Base-by-base conservation (phyloP, 2,888 invertebrate genomes). In the Cabera pusaria region DNA sequence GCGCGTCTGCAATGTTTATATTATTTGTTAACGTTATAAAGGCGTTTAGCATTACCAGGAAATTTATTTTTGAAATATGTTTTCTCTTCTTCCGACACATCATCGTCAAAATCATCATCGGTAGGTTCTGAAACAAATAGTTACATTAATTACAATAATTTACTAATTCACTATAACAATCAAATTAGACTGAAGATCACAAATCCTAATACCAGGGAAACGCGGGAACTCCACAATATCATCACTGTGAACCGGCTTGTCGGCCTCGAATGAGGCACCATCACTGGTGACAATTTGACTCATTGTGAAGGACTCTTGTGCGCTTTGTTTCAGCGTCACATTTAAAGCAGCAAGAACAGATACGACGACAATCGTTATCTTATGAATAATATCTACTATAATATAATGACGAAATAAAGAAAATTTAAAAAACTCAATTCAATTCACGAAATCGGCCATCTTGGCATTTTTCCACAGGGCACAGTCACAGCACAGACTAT, bases 51-150 rank as follows among this genome's bases (percentile, higher is more conserved):
- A n/a, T 40, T 58, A 89, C 90, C 88, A 65, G 67, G 67, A 68
- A 89, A 92, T 51, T 85, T 86, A 48, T 69, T 75, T 45, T 78
- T 70, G 54, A 91, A 92, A 59, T 82, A 88, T 14, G 68, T 69
- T 22, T 81, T 84, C 57, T 92, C 92, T 41, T 90, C 90, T 45
- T 90, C 84, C 2, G 77, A 49, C 45, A 91, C 75, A 56, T 88
- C 86, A 6, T 90, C 85, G 46, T 92, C 90, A 56, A 92, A 91
- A 54, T 90, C 89, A 18, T 62, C 56, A 56, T 83, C 82, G 16
- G 58, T 70, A 19, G 88, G 84, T 28, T 79, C 89, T 88, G 72
- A 42, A 75, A 77, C 17, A 12, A 10, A 47, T n/a, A 2, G 2
- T 11, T 22, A 21, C 12, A 22, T 27, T n/a, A 11, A 6, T 34